A percentile compares a stretch with the other conserved stretches of the same genome.
Evolutionary conservation across 2,888 invertebrate species (phyloP).

Genomic region (Zygothrica quintamaculata): DNA sequence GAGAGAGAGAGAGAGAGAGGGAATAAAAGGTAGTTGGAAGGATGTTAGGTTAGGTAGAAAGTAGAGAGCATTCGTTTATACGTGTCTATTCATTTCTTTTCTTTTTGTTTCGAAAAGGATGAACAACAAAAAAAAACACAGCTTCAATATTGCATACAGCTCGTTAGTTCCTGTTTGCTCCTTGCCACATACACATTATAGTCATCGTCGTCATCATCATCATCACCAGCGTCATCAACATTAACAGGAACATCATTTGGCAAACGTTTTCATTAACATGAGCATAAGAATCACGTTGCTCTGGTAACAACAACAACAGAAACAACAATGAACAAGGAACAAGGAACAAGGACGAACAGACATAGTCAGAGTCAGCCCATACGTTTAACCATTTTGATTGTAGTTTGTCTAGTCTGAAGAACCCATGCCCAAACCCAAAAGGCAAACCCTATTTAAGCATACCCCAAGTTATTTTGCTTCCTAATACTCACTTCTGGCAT

Average conservation of each 20-base stretch:
- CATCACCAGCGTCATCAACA: slow-evolving; percentile 18
- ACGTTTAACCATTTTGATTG: slow-evolving; percentile 65
- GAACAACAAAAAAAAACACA: not conserved
- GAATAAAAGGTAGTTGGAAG: not conserved
- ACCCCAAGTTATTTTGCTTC: not conserved
- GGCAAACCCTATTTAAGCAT: not conserved
- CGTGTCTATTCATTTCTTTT: slow-evolving; percentile 30
- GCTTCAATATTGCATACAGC: slow-evolving; percentile 9
- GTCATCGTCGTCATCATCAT: slow-evolving; percentile 14
- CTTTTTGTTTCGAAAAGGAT: too few species aligned
- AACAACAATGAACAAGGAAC: slow-evolving; percentile 19
- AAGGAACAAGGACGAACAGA: slow-evolving; percentile 23
- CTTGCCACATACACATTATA: slow-evolving; percentile 17
- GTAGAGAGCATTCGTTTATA: slow-evolving; percentile 23
- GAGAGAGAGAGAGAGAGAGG: not conserved
- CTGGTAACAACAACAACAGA: slow-evolving; percentile 35
- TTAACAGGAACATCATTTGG: slow-evolving; percentile 27
- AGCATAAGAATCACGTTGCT: slow-evolving; percentile 71
- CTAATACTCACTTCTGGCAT: not conserved
- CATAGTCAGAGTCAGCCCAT: slow-evolving; percentile 18
- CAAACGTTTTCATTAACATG: slow-evolving; percentile 69
- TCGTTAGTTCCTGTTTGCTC: slow-evolving; percentile 39
- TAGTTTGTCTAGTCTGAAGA: slow-evolving; percentile 54
- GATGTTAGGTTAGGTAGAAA: slow-evolving; percentile 9
- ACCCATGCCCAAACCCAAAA: slow-evolving; percentile 3